These are phyloP conservation scores for Tiliacea citrago DNA, from an alignment of 2,888 invertebrate genomes.

Conservation along the genomic window DNA sequence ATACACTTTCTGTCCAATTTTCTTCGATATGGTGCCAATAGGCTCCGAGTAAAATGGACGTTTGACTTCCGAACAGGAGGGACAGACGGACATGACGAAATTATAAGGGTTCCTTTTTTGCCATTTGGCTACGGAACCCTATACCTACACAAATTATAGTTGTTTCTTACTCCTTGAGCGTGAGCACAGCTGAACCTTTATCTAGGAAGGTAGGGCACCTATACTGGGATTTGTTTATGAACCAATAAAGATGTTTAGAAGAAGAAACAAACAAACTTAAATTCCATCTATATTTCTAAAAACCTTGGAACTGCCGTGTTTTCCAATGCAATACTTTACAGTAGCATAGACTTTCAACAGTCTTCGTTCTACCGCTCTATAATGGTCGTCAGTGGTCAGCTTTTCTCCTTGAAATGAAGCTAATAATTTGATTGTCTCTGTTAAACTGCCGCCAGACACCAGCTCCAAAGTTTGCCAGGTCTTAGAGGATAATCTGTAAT, in stretches of 20 bases:
- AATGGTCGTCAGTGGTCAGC: constrained; percentile 93
- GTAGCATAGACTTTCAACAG: constrained; percentile 94
- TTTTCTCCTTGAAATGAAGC: constrained; percentile 91
- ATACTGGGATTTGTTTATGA: neutral
- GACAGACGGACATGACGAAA: neutral
- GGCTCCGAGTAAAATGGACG: neutral
- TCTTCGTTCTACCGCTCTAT: constrained; percentile 94
- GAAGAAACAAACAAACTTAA: constrained; percentile 26
- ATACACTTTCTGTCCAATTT: neutral
- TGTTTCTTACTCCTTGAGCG: neutral
- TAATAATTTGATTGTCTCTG: constrained; percentile 86
- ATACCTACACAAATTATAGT: neutral
- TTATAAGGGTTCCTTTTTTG: neutral
- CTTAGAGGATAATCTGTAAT: constrained; percentile 92
- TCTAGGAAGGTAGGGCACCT: neutral
- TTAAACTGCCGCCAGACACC: constrained; percentile 93
- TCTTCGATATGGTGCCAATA: neutral
- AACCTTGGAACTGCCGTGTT: constrained; percentile 88
- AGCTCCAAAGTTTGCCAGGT: constrained; percentile 94
- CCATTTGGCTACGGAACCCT: neutral
- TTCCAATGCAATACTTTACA: constrained; percentile 93
- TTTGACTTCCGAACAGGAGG: neutral
- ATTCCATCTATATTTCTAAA: constrained; percentile 72
- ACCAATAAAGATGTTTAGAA: neutral
- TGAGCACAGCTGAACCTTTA: neutral